Percentiles rank a stretch among this genome's conserved stretches.
phyloP scores from a whole-genome alignment of 2,888 invertebrate species.

The Pinctada fucata region DNA sequence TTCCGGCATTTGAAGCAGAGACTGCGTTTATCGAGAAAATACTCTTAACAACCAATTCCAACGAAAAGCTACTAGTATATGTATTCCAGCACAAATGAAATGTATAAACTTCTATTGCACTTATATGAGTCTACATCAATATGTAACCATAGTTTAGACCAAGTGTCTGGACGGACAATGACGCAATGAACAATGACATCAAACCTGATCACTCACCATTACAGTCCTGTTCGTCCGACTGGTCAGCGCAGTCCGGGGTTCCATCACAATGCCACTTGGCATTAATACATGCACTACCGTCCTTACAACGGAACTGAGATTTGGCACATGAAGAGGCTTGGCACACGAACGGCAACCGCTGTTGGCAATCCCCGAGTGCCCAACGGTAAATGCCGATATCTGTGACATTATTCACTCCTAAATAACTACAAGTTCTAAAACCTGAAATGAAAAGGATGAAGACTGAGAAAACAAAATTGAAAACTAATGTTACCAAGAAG shows the following conservation, averaged over 20 bases:
- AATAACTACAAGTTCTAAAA: constrained; percentile 45
- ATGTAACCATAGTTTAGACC: too few relatives aligned
- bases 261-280: constrained; percentile 61
- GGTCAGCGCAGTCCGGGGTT: constrained; percentile 59
- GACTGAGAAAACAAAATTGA: not conserved
- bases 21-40: too few relatives aligned
- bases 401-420: constrained; percentile 31
- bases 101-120: too few relatives aligned
- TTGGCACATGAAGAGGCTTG: constrained; percentile 56
- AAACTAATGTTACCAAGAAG: not conserved
- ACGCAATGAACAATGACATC: too few relatives aligned
- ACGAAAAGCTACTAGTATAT: too few relatives aligned
- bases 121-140: too few relatives aligned
- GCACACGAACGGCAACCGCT: constrained; percentile 55
- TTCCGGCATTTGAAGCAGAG: too few relatives aligned
- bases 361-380: constrained; percentile 57
- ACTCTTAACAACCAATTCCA: too few relatives aligned
- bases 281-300: constrained; percentile 57
- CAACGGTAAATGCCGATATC: constrained; percentile 77
- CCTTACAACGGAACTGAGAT: constrained; percentile 56
- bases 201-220: constrained; percentile 40
- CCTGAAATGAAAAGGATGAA: constrained; percentile 26
- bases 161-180: too few relatives aligned
- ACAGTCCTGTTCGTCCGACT: constrained; percentile 64
- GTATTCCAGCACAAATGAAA: too few relatives aligned